Base-by-base conservation (phyloP, 2,797 vertebrate species). In the Rhinogobio ventralis region DNA sequence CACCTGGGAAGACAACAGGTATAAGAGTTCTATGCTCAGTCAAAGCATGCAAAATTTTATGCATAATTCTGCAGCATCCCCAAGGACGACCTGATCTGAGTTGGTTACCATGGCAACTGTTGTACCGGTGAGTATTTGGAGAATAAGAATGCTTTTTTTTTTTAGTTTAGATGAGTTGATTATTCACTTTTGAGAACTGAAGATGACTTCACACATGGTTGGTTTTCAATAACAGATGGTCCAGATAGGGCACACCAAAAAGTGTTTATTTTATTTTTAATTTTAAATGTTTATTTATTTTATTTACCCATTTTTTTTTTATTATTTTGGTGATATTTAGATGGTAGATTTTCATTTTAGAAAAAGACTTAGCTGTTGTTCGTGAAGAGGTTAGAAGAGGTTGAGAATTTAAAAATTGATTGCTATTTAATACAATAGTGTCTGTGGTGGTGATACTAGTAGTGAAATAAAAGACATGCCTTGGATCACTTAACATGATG, bases 91-190 rank as follows among this genome's bases (percentile, higher is more conserved):
- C 69, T 76, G 30, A 82, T 33, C 69, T 28, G 36, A 83, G 75
- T 42, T 19, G 75, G 25, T 30, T 36, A 67, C 55, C 51, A 95
- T 95, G 95, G 93, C 94, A 39, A 89, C 94, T 0, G 92, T 95
- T 6, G 93, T 95, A 46, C 93, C 92, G 72, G 95, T 95, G 82
- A 95, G 95, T 94, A 92, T 66, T 45, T 83, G 17, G 67, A 66
- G 72, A 7, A 20, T 17, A n/a, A 23, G 23, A 46, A 71, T 82
- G 45, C 9, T 25, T 66, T 69, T 39, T 19, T 2, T 68, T 39
- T 19, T 2, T 3, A 45, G 28, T 17, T 30, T n/a, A 49, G 45
- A 36, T 33, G 28, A 36, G 11, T 33, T 77, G 23, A 39, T 77
- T 45, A 6, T 42, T 77, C 7, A 42, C 8, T 60, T 77, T 42